Evolutionary conservation across 2,888 invertebrate species (phyloP).

Genomic region (Nomada fabriciana): DNA sequence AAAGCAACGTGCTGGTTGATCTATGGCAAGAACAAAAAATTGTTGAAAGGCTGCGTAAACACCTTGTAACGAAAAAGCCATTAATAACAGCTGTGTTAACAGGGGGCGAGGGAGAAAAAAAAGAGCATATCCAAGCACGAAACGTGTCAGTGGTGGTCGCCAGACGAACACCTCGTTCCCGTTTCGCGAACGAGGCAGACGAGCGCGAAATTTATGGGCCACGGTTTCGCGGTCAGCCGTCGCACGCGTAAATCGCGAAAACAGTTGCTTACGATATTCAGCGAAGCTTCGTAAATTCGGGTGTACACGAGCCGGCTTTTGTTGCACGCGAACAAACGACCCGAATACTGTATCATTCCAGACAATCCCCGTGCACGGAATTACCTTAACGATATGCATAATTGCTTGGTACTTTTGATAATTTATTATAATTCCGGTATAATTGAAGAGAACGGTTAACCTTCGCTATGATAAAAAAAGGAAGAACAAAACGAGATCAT

Average conservation of each 20-base stretch:
- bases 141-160: constrained; percentile 2
- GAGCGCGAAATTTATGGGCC: constrained; percentile 39
- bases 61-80: neutral
- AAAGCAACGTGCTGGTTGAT: too few species aligned
- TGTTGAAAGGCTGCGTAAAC: too few species aligned
- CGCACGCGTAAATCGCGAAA: constrained; percentile 49
- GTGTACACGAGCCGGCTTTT: neutral
- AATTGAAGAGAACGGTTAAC: neutral
- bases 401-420: neutral
- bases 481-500: too few species aligned
- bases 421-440: neutral
- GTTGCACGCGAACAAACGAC: constrained; percentile 18
- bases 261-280: constrained; percentile 49
- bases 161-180: constrained; percentile 6
- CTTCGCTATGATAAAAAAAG: too few species aligned
- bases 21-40: too few species aligned
- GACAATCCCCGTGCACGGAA: neutral
- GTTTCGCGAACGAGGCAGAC: constrained; percentile 25
- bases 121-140: neutral
- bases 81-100: neutral
- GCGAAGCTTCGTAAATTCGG: constrained; percentile 39
- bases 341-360: constrained; percentile 11
- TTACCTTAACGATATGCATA: neutral
- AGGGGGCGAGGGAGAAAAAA: neutral
- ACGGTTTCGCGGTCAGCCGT: constrained; percentile 40